Evolutionary conservation across 2,797 vertebrate genomes (phyloP).

Genomic region (Hoplostethus mediterraneus): DNA sequence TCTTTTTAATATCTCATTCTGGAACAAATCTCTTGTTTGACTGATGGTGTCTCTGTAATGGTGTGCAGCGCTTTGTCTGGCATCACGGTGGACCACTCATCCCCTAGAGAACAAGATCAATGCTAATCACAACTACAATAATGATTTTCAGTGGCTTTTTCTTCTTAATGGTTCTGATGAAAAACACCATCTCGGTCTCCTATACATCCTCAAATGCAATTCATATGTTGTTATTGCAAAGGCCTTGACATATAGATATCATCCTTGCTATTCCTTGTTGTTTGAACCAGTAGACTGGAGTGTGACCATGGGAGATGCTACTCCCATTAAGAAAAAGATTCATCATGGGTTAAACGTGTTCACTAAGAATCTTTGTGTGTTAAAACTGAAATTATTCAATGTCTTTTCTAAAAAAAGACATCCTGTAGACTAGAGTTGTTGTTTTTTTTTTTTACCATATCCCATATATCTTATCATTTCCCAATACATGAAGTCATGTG

Average conservation of each 20-base stretch:
- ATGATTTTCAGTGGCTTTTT: constrained; percentile 64
- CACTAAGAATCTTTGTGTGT: neutral
- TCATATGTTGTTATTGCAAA: constrained; percentile 19
- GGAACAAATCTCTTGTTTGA: constrained; percentile 46
- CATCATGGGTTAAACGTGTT: neutral
- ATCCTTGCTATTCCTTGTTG: constrained; percentile 11
- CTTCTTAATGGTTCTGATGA: constrained; percentile 46
- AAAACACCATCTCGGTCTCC: constrained; percentile 47
- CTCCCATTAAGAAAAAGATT: neutral
- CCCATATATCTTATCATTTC: neutral
- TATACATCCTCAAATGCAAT: constrained; percentile 32
- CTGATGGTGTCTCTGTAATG: constrained; percentile 49
- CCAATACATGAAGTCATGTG: neutral
- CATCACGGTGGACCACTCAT: constrained; percentile 59
- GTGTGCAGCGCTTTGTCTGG: constrained; percentile 38
- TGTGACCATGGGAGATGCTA: neutral
- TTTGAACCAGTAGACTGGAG: constrained; percentile 23
- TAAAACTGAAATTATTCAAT: neutral
- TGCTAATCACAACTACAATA: constrained; percentile 53
- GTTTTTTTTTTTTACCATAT: too few species aligned
- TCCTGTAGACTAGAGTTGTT: neutral
- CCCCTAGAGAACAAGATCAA: constrained; percentile 58
- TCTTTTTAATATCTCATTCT: constrained; percentile 52
- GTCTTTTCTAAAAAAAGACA: neutral
- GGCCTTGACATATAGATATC: constrained; percentile 32